A percentile compares a stretch with the other conserved stretches of the same genome.
Evolutionary conservation across 2,797 vertebrate genomes (phyloP).

Genomic region (Masticophis lateralis): DNA sequence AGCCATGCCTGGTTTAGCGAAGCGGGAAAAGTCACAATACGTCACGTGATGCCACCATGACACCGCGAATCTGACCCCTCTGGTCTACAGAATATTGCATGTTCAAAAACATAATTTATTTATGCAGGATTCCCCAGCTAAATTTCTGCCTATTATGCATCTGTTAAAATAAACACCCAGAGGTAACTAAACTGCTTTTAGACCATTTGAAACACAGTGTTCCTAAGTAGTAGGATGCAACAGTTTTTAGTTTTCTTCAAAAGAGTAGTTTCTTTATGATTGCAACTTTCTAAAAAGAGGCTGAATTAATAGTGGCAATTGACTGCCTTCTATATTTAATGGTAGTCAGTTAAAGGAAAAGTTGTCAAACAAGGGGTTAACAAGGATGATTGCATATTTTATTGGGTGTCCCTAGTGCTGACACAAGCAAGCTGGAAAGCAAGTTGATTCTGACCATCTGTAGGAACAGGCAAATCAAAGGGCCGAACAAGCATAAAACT

Average conservation of each 20-base stretch:
- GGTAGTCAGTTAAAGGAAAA: conserved; percentile 59
- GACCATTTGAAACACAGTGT: neutral
- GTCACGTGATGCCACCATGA: no score
- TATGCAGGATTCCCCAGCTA: neutral
- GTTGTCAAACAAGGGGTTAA: conserved; percentile 72
- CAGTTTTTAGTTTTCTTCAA: neutral
- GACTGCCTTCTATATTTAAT: conserved; percentile 6
- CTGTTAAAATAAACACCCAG: neutral
- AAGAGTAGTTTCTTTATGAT: neutral
- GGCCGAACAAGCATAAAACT: conserved; percentile 67
- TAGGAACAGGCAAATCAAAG: conserved; percentile 72
- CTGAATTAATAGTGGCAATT: neutral
- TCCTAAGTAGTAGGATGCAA: neutral
- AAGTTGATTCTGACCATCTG: conserved; percentile 77
- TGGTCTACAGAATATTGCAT: neutral
- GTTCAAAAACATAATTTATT: neutral
- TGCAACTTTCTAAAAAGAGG: neutral
- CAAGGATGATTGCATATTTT: conserved; percentile 65
- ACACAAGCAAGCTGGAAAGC: conserved; percentile 76
- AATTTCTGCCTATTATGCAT: neutral
- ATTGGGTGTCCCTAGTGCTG: conserved; percentile 70
- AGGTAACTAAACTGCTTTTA: neutral
- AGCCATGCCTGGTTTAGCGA: no score
- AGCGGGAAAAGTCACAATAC: no score
- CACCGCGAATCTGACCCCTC: no score